phyloP scores from a whole-genome alignment of 2,888 invertebrate genomes.

The Orchesellides sinensis region DNA sequence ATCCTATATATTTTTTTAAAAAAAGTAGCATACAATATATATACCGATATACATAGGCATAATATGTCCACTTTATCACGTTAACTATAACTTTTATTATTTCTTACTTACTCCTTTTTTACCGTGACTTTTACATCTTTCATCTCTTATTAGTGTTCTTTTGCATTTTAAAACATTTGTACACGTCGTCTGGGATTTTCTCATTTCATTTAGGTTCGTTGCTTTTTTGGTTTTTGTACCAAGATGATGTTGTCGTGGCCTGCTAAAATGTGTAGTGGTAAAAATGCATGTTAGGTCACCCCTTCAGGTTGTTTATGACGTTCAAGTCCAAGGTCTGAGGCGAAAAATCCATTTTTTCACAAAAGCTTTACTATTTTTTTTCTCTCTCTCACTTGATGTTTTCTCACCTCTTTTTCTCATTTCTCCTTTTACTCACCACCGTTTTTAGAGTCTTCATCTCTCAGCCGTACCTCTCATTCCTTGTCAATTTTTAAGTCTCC shows the following conservation, averaged over 20 bases:
- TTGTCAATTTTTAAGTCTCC: not conserved
- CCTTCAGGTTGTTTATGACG: conserved; percentile 68
- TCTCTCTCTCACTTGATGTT: conserved; percentile 37
- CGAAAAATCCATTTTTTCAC: conserved; percentile 44
- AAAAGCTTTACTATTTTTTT: conserved; percentile 17
- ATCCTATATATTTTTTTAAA: too few relatives aligned
- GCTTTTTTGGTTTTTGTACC: conserved; percentile 5
- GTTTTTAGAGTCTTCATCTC: conserved; percentile 28
- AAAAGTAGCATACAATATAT: too few relatives aligned
- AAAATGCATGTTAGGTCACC: conserved; percentile 67
- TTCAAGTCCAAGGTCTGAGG: conserved; percentile 70
- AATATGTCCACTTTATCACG: not conserved
- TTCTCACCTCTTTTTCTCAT: conserved; percentile 55
- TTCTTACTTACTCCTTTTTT: conserved; percentile 35
- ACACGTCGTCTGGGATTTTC: not conserved
- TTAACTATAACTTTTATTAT: conserved; percentile 34
- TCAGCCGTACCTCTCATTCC: not conserved
- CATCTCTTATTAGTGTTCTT: conserved; percentile 14
- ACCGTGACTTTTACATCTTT: conserved; percentile 44
- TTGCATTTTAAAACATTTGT: too few relatives aligned
- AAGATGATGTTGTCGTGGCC: conserved; percentile 32
- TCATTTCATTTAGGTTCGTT: conserved; percentile 26
- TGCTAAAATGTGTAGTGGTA: conserved; percentile 58
- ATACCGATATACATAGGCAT: too few relatives aligned
- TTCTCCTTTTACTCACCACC: conserved; percentile 28